Conservation (phyloP, 1,140 invertebrate genomes). For the Cotesia chilonis region DNA sequence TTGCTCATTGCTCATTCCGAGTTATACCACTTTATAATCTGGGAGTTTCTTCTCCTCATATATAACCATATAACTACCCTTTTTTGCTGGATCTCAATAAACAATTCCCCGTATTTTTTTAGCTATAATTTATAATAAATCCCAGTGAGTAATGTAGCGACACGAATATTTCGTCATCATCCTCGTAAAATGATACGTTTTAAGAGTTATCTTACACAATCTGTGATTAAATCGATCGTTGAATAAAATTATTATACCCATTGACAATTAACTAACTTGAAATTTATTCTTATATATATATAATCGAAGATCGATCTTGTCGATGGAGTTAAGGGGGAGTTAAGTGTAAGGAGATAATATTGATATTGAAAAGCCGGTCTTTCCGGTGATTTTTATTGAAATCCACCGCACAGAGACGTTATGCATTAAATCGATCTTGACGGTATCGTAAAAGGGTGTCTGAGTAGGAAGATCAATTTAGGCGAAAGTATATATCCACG, state of each 20-base stretch:
- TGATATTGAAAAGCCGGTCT: slow-evolving; percentile 22
- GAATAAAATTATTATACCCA: too few species aligned
- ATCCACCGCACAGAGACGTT: not conserved
- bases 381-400: not conserved
- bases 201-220: too few species aligned
- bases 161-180: too few species aligned
- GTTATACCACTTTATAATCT: slow-evolving; percentile 3
- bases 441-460: slow-evolving; percentile 1
- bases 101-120: not conserved
- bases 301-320: not conserved
- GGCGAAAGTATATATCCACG: slow-evolving; percentile 6
- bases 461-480: slow-evolving; percentile 14
- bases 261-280: not conserved
- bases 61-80: not conserved
- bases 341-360: not conserved
- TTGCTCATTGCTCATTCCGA: not conserved
- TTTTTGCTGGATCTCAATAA: too few species aligned
- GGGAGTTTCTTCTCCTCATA: not conserved
- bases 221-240: too few species aligned
- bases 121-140: too few species aligned
- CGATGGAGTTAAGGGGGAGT: too few species aligned
- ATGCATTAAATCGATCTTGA: slow-evolving; percentile 23
- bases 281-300: slow-evolving; percentile 20
- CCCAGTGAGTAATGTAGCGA: too few species aligned
- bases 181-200: too few species aligned